phyloP scores from a whole-genome alignment of 2,113 vertebrate genomes.

The Thalassarche chlororhynchos region DNA sequence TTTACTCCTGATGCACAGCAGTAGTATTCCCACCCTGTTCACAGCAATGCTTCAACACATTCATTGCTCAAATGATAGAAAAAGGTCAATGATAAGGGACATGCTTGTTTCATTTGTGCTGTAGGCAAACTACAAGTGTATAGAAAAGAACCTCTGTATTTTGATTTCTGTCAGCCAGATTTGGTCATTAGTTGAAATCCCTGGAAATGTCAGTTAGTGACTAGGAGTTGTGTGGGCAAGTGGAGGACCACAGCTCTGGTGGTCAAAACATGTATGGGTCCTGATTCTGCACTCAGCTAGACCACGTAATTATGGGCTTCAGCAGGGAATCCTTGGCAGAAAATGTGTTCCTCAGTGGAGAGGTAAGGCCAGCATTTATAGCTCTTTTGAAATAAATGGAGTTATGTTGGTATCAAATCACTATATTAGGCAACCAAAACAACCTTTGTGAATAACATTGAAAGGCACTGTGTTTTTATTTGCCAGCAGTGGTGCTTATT shows the following conservation, averaged over 20 bases:
- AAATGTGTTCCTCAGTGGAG: background rate
- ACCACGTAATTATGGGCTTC: fast-evolving
- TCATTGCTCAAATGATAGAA: background rate
- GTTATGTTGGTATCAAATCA: background rate
- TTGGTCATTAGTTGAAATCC: background rate
- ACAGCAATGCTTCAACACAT: background rate
- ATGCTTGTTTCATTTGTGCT: background rate
- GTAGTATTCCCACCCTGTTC: background rate
- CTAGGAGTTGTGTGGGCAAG: background rate
- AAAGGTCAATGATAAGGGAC: background rate
- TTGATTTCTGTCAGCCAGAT: background rate
- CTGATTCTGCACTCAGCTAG: background rate
- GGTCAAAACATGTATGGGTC: fast-evolving
- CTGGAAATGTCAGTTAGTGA: background rate
- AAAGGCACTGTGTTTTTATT: background rate
- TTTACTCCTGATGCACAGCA: background rate
- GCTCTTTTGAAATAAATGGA: background rate
- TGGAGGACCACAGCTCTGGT: background rate
- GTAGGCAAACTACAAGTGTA: background rate
- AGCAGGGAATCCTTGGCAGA: fast-evolving
- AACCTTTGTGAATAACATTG: background rate
- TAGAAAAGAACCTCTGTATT: background rate
- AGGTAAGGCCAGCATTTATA: background rate
- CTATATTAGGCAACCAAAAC: background rate
- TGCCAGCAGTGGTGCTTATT: background rate